phyloP scores from a whole-genome alignment of 2,113 vertebrate species.

The Aegypius monachus region DNA sequence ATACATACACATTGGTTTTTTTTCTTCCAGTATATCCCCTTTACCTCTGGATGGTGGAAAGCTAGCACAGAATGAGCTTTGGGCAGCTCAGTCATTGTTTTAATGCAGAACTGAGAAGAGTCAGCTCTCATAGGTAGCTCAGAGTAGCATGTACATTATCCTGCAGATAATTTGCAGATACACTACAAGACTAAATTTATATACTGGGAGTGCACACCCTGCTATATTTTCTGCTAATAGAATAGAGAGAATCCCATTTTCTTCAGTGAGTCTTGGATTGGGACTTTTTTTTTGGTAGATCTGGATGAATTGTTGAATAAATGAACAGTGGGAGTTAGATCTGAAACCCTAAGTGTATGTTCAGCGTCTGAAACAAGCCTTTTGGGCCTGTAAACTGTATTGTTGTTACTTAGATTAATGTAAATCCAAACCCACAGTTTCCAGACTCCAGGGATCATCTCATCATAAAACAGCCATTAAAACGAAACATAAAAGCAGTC shows the following conservation, averaged over 20 bases:
- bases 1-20: fast-evolving
- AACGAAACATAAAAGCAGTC: neutral
- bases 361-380: neutral
- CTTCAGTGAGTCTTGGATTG: neutral
- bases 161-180: neutral
- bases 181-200: neutral
- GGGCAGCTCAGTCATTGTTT: neutral
- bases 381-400: neutral
- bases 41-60: neutral
- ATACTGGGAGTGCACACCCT: neutral
- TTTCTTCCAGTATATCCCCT: neutral
- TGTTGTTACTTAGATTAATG: neutral
- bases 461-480: neutral
- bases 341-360: neutral
- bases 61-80: neutral
- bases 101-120: neutral
- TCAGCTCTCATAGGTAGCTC: neutral
- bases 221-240: neutral
- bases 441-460: neutral
- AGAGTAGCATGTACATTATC: fast-evolving
- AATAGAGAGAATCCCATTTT: neutral
- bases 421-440: neutral
- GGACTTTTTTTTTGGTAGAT: too few relatives aligned
- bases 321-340: neutral
- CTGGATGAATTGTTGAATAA: neutral